Evolutionary conservation across 2,797 vertebrate genomes (phyloP).

Genomic region (Rhabdomys pumilio): DNA sequence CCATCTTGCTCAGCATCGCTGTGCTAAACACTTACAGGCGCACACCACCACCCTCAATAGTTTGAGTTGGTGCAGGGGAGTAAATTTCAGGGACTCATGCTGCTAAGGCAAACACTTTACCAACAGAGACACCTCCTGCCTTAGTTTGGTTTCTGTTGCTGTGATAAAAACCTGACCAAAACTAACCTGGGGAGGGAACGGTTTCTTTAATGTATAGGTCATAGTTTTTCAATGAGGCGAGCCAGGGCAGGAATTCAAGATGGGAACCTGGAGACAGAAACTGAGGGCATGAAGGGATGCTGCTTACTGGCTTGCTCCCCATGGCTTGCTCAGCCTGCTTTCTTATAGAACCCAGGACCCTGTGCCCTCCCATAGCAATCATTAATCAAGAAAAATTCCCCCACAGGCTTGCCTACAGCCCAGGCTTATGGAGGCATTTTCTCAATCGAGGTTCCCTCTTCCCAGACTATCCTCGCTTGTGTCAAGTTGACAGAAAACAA

Average conservation of each 20-base stretch:
- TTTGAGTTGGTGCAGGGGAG: background rate
- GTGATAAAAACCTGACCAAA: background rate
- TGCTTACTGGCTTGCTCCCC: background rate
- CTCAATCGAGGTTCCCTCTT: background rate
- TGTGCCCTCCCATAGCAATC: background rate
- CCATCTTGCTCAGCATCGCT: background rate
- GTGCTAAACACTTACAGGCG: too few species aligned
- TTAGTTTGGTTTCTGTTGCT: background rate
- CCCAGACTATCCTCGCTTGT: background rate
- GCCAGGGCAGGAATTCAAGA: background rate
- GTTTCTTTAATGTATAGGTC: background rate
- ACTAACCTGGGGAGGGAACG: background rate
- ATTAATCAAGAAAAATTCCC: background rate
- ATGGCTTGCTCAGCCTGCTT: background rate
- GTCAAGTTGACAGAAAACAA: background rate
- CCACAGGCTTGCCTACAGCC: background rate
- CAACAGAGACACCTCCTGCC: background rate
- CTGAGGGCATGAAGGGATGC: background rate
- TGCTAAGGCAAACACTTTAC: background rate
- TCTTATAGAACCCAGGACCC: background rate
- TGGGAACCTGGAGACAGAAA: background rate
- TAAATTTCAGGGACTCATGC: background rate
- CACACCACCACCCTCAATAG: background rate
- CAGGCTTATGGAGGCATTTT: background rate
- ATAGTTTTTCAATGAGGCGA: background rate